Conservation (phyloP, 2,797 vertebrate species). For the Anableps anableps region DNA sequence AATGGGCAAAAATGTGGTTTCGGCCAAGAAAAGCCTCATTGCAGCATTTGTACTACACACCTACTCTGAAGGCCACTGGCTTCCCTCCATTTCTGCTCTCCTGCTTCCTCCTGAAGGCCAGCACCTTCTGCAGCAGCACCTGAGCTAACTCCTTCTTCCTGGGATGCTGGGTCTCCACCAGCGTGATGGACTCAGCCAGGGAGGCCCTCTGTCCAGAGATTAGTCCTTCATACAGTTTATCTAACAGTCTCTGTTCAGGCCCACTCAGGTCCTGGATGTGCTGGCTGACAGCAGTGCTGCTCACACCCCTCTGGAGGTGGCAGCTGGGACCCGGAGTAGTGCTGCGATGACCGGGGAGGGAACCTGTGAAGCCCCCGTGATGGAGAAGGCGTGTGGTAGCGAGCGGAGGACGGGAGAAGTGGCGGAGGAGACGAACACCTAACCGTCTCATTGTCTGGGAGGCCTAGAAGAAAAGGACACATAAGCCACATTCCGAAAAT, state of each 20-base stretch:
- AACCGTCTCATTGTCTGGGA: constrained; percentile 58
- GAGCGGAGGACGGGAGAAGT: constrained; percentile 21
- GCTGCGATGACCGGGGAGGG: background rate
- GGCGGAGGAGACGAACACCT: constrained; percentile 45
- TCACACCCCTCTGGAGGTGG: constrained; percentile 63
- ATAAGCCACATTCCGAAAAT: background rate
- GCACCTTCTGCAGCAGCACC: constrained; percentile 92
- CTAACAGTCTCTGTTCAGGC: constrained; percentile 85
- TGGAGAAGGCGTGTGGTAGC: constrained; percentile 15
- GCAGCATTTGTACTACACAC: constrained; percentile 82
- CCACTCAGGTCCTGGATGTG: constrained; percentile 79
- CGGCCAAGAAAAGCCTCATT: background rate
- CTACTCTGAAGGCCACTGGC: constrained; percentile 95
- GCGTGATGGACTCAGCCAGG: constrained; percentile 94
- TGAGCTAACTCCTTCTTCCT: constrained; percentile 93
- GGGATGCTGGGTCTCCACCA: constrained; percentile 91
- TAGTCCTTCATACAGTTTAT: constrained; percentile 87
- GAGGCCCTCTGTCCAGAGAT: constrained; percentile 88
- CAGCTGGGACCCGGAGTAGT: constrained; percentile 6
- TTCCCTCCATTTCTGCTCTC: constrained; percentile 86
- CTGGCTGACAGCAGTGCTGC: constrained; percentile 68
- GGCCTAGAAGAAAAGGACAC: constrained; percentile 27
- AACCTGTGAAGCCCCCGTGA: background rate
- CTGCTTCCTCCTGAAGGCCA: constrained; percentile 86
- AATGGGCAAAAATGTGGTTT: background rate